Evolutionary conservation across 2,797 vertebrate species (phyloP).

Genomic region (Choloepus didactylus): DNA sequence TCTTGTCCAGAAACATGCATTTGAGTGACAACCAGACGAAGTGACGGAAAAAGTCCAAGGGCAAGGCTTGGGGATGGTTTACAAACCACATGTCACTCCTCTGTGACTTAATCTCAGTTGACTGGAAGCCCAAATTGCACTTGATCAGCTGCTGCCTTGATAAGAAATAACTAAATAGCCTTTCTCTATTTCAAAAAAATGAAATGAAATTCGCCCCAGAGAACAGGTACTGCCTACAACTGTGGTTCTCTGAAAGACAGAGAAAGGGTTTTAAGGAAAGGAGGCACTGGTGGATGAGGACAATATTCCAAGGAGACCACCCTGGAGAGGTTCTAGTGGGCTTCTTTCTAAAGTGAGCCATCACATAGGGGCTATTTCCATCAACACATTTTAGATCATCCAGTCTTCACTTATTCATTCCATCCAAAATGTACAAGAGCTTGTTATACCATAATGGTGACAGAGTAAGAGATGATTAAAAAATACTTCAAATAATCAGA

Average conservation of each 20-base stretch:
- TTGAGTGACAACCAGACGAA: background rate
- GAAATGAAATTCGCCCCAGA: background rate
- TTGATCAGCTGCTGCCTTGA: background rate
- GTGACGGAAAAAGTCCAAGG: background rate
- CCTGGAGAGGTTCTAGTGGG: background rate
- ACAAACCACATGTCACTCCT: background rate
- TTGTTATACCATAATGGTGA: no score
- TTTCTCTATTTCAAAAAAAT: background rate
- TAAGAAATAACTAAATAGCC: background rate
- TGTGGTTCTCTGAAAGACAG: background rate
- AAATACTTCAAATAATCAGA: background rate
- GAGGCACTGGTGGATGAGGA: fast-evolving
- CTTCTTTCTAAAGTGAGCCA: background rate
- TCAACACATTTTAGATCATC: background rate
- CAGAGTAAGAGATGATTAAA: background rate
- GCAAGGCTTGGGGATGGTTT: background rate
- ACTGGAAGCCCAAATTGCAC: background rate
- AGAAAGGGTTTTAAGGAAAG: background rate
- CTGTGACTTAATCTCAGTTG: background rate
- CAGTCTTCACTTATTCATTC: background rate
- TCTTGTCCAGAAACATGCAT: background rate
- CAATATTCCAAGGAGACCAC: background rate
- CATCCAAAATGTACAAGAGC: background rate
- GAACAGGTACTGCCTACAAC: background rate
- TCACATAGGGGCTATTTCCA: background rate